phyloP scores from a whole-genome alignment of 2,113 vertebrate genomes.

The Leucosticte australis region DNA sequence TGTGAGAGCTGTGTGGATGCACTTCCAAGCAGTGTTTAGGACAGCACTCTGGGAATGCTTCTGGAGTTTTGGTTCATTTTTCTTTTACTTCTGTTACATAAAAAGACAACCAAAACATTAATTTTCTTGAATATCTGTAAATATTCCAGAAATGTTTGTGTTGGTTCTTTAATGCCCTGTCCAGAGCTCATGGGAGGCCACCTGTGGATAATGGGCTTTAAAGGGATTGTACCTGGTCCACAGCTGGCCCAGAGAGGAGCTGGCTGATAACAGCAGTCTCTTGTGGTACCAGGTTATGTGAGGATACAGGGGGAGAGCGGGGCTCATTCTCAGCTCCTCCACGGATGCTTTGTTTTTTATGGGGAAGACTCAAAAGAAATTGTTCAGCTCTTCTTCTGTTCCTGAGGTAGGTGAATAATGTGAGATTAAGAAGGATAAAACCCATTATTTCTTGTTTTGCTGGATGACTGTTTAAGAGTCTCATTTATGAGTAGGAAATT shows the following conservation, averaged over 20 bases:
- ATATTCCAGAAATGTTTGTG: background rate
- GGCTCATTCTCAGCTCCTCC: background rate
- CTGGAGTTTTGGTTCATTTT: background rate
- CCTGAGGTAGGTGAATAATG: background rate
- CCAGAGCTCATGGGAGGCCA: background rate
- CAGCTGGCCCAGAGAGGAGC: background rate
- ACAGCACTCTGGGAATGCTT: fast-evolving
- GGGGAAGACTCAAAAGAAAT: background rate
- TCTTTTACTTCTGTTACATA: background rate
- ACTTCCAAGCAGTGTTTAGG: background rate
- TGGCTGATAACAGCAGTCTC: background rate
- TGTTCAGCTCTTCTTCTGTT: background rate
- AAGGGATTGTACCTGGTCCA: background rate
- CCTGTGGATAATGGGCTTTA: background rate
- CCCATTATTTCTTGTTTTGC: background rate
- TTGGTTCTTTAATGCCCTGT: background rate
- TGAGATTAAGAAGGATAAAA: background rate
- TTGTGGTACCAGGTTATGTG: background rate
- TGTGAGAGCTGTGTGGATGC: background rate
- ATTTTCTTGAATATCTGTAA: background rate
- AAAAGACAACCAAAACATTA: background rate
- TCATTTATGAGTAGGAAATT: background rate
- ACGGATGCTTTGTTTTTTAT: background rate
- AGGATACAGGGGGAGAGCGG: background rate
- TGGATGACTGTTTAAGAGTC: background rate